Conservation (phyloP, 2,797 vertebrate species). For the Sibirionetta formosa region DNA sequence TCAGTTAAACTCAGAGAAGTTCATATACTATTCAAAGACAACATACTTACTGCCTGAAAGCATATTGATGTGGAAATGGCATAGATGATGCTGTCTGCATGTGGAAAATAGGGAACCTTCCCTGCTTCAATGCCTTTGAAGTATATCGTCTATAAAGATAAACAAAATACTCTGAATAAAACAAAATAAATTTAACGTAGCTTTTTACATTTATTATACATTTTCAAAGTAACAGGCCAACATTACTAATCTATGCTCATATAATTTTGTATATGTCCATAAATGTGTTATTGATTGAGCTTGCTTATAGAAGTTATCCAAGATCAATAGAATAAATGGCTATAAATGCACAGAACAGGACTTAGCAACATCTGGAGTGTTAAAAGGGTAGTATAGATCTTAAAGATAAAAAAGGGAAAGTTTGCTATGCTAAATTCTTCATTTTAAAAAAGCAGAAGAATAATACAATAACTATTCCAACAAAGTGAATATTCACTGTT, state of each 20-base stretch:
- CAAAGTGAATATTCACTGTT: slow-evolving; percentile 61
- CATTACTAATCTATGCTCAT: background rate
- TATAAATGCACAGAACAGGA: background rate
- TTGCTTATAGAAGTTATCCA: rapidly evolving
- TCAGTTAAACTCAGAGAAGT: background rate
- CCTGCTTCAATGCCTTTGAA: slow-evolving; percentile 99
- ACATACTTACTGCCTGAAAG: slow-evolving; percentile 95
- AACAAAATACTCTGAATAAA: background rate
- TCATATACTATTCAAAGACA: slow-evolving; percentile 4
- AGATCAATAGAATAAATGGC: background rate
- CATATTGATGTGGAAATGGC: slow-evolving; percentile 97
- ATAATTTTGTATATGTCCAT: background rate
- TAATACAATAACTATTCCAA: slow-evolving; percentile 10
- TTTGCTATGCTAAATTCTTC: background rate
- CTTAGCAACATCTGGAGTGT: background rate
- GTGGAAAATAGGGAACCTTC: slow-evolving; percentile 94
- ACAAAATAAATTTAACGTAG: background rate
- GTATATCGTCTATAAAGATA: slow-evolving; percentile 91
- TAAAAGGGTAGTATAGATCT: background rate
- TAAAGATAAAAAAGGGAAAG: background rate
- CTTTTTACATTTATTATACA: background rate
- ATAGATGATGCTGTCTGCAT: slow-evolving; percentile 95
- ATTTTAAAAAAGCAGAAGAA: slow-evolving; percentile 34
- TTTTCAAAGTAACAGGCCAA: background rate
- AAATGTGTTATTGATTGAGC: background rate